Evolutionary conservation across 2,888 invertebrate species (phyloP).

Genomic region (Aromia moschata): DNA sequence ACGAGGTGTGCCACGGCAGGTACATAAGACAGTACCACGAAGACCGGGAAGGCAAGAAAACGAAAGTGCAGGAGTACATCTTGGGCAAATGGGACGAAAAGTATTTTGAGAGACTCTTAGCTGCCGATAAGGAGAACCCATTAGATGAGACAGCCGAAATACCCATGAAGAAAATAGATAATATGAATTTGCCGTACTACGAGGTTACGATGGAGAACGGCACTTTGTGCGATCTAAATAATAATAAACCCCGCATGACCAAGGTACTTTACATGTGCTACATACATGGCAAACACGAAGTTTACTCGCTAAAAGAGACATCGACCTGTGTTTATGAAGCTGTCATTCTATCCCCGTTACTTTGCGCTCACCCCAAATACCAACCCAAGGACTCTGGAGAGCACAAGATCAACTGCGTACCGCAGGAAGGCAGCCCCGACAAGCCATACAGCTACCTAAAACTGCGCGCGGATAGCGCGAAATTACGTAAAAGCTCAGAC

Average conservation of each 20-base stretch:
- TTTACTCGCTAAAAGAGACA: conserved; percentile 91
- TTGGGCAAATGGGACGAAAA: conserved; percentile 81
- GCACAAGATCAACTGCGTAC: conserved; percentile 78
- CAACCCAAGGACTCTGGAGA: conserved; percentile 81
- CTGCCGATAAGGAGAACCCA: conserved; percentile 64
- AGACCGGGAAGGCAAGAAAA: conserved; percentile 86
- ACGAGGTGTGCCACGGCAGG: conserved; percentile 94
- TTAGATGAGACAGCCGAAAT: conserved; percentile 64
- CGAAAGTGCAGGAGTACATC: conserved; percentile 85
- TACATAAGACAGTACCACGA: conserved; percentile 96
- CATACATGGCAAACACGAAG: conserved; percentile 87
- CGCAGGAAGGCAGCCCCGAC: conserved; percentile 72
- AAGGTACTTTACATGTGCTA: conserved; percentile 90
- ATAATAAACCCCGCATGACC: conserved; percentile 80
- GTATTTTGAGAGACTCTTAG: conserved; percentile 69
- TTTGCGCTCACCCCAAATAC: conserved; percentile 91
- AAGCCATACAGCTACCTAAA: conserved; percentile 78
- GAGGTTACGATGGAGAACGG: conserved; percentile 89
- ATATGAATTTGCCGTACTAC: conserved; percentile 86
- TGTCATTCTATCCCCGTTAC: conserved; percentile 83
- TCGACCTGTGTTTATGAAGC: conserved; percentile 95
- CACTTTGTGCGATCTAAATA: conserved; percentile 89
- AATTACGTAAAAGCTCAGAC: conserved; percentile 70
- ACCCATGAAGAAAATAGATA: conserved; percentile 81
- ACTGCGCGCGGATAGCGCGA: conserved; percentile 77